Percentiles rank a stretch among this genome's conserved stretches.
These are phyloP conservation scores for Channa argus DNA, from an alignment of 2,113 vertebrate species.

Conservation along the genomic window DNA sequence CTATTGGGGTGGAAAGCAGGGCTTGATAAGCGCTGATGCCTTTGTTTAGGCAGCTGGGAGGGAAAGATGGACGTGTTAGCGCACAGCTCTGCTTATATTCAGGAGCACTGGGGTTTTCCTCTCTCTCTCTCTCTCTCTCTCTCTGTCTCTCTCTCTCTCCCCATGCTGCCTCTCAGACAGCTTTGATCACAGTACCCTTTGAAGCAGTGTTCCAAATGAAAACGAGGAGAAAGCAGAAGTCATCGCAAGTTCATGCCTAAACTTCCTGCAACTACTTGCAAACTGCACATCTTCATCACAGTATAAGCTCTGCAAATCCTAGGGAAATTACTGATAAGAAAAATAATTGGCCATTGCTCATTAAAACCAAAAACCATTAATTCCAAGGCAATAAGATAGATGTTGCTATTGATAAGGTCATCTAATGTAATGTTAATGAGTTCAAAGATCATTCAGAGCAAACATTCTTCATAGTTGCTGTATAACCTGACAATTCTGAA, in stretches of 20 bases:
- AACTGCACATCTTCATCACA: conserved; percentile 76
- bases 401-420: conserved; percentile 38
- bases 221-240: conserved; percentile 86
- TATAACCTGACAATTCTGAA: conserved; percentile 23
- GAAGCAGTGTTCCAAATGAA: conserved; percentile 89
- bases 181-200: conserved; percentile 92
- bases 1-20: conserved; percentile 75
- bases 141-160: conserved; percentile 67
- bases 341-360: conserved; percentile 38
- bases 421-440: conserved; percentile 36
- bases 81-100: conserved; percentile 75
- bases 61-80: conserved; percentile 75
- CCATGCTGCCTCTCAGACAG: conserved; percentile 83
- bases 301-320: conserved; percentile 68
- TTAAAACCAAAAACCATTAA: conserved; percentile 53
- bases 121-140: conserved; percentile 37
- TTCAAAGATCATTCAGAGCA: conserved; percentile 13
- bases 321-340: conserved; percentile 54
- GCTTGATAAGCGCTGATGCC: conserved; percentile 79
- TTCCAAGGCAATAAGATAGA: conserved; percentile 19
- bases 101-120: conserved; percentile 75
- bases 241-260: conserved; percentile 87
- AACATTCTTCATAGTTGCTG: background rate
- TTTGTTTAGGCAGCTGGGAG: conserved; percentile 82
- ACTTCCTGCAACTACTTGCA: conserved; percentile 86